Percentiles rank a stretch among this genome's conserved stretches.
Conservation (phyloP, 2,797 vertebrate species). For the Bovichtus variegatus region DNA sequence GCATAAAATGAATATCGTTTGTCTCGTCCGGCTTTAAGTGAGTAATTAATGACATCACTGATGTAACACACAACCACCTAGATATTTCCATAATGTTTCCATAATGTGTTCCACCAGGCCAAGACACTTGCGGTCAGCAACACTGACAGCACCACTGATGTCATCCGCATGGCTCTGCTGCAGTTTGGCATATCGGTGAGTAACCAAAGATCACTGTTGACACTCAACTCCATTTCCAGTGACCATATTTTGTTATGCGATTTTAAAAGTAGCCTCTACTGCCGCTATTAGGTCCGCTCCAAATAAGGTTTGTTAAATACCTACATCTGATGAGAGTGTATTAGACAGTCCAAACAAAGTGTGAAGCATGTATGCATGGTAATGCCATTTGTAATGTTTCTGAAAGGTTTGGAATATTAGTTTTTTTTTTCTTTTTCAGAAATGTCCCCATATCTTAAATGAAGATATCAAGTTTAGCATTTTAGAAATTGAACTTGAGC, state of each 20-base stretch:
- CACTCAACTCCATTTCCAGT: not conserved
- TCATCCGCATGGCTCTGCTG: conserved; percentile 91
- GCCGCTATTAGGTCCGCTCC: not conserved
- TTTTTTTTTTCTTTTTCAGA: no score
- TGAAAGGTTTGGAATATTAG: not conserved
- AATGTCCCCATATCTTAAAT: no score
- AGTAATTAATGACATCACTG: conserved; percentile 13
- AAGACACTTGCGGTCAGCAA: conserved; percentile 93
- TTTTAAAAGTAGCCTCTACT: not conserved
- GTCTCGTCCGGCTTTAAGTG: not conserved
- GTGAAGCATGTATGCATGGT: not conserved
- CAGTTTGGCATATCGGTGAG: conserved; percentile 94
- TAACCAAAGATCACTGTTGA: conserved; percentile 1
- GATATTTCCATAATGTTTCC: conserved; percentile 27
- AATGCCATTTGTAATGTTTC: not conserved
- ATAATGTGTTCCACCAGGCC: conserved; percentile 82
- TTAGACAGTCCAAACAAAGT: not conserved
- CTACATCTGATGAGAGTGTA: not conserved
- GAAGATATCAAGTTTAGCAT: not conserved
- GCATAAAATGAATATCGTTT: conserved; percentile 30
- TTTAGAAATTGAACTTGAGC: no score
- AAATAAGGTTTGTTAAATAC: not conserved
- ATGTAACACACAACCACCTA: not conserved
- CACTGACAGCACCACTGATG: conserved; percentile 90
- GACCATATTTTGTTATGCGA: not conserved